A percentile compares a stretch with the other conserved stretches of the same genome.
Conservation (phyloP, 2,888 invertebrate species). For the Drosophila kuntzei region DNA sequence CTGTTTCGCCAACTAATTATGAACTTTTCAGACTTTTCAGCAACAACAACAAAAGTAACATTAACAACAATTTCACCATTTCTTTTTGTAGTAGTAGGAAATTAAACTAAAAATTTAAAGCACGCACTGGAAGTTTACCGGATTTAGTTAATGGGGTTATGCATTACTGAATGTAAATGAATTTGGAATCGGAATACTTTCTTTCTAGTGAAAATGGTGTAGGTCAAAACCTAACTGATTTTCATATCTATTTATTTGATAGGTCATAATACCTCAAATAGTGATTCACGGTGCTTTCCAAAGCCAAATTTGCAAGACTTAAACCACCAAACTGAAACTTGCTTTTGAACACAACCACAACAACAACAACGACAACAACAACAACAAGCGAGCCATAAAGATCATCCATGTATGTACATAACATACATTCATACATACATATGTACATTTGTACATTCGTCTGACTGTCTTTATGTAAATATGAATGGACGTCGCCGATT, state of each 20-base stretch:
- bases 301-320: constrained; percentile 27
- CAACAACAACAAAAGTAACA: background rate
- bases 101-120: constrained; percentile 35
- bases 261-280: background rate
- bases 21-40: constrained; percentile 21
- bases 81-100: constrained; percentile 34
- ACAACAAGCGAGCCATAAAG: constrained; percentile 26
- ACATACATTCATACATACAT: constrained; percentile 3
- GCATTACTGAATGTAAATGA: constrained; percentile 66
- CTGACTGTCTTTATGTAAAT: constrained; percentile 50
- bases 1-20: constrained; percentile 37
- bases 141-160: constrained; percentile 63
- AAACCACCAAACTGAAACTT: constrained; percentile 38
- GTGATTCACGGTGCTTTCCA: constrained; percentile 37
- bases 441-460: background rate
- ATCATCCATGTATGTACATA: constrained; percentile 47
- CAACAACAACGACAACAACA: constrained; percentile 26
- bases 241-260: constrained; percentile 7
- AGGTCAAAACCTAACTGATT: constrained; percentile 11
- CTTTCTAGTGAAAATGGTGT: constrained; percentile 23
- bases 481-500: constrained; percentile 63
- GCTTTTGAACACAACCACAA: constrained; percentile 46
- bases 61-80: constrained; percentile 63
- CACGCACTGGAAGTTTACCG: constrained; percentile 37
- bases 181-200: constrained; percentile 20